A percentile compares a stretch with the other conserved stretches of the same genome.
Evolutionary conservation across 2,113 vertebrate species (phyloP).

Genomic region (Mesocricetus auratus): DNA sequence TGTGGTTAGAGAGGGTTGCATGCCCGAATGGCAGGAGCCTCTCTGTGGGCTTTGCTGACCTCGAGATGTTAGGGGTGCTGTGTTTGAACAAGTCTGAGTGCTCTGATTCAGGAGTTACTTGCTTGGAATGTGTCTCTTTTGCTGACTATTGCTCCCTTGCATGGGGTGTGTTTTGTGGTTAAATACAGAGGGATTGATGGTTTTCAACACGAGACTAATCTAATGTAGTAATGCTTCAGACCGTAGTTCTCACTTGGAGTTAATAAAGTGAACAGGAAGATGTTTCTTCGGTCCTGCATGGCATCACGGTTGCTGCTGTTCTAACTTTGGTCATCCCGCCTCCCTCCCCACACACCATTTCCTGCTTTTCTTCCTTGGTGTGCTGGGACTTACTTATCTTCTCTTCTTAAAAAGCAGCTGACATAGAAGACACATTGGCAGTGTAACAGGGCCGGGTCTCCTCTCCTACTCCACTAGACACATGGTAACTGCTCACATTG

Average conservation of each 20-base stretch:
- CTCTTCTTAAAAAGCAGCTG: slow-evolving; percentile 87
- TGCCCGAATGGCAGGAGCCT: neutral
- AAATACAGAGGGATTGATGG: neutral
- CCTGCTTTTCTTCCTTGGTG: slow-evolving; percentile 82
- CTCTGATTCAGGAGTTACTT: neutral
- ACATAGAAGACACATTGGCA: slow-evolving; percentile 87
- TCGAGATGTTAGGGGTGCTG: neutral
- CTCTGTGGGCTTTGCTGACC: neutral
- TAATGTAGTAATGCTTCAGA: neutral
- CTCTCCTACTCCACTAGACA: slow-evolving; percentile 87
- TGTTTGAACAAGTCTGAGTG: slow-evolving; percentile 27
- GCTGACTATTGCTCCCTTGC: slow-evolving; percentile 44
- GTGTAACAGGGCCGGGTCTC: slow-evolving; percentile 86
- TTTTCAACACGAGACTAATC: slow-evolving; percentile 6
- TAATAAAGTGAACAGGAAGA: slow-evolving; percentile 13
- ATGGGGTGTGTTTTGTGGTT: slow-evolving; percentile 48
- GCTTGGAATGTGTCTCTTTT: slow-evolving; percentile 55
- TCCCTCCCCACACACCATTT: slow-evolving; percentile 46
- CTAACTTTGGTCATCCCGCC: slow-evolving; percentile 74
- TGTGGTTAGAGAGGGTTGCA: slow-evolving; percentile 57
- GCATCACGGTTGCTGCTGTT: slow-evolving; percentile 75
- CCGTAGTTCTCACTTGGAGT: slow-evolving; percentile 53
- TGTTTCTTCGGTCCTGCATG: slow-evolving; percentile 81
- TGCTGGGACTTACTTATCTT: slow-evolving; percentile 86
- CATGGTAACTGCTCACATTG: slow-evolving; percentile 89